Percentiles rank a stretch among this genome's conserved stretches.
Evolutionary conservation across 2,888 invertebrate genomes (phyloP).

Genomic region (Napeogenes inachia): DNA sequence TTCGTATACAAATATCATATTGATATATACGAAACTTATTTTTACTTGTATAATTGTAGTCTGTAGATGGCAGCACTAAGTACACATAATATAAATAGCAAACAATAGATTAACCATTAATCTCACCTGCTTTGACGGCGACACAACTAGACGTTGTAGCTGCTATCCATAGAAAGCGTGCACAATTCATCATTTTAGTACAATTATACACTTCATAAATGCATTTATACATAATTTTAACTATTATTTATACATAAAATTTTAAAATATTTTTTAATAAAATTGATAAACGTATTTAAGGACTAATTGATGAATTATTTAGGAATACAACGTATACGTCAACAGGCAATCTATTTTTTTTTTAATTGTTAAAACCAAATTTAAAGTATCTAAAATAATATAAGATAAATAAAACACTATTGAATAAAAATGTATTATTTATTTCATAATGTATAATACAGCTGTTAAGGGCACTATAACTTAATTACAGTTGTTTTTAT

Average conservation of each 20-base stretch:
- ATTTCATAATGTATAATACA: too few species aligned
- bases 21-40: background rate
- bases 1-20: background rate
- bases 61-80: slow-evolving; percentile 1
- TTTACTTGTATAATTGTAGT: background rate
- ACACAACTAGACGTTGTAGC: slow-evolving; percentile 65
- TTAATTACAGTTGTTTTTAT: too few species aligned
- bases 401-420: too few species aligned
- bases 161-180: slow-evolving; percentile 62
- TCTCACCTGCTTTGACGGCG: slow-evolving; percentile 73
- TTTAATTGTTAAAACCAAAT: too few species aligned
- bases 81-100: slow-evolving; percentile 10
- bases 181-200: slow-evolving; percentile 18
- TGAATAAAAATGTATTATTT: too few species aligned
- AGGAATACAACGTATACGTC: too few species aligned
- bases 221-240: background rate
- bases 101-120: slow-evolving; percentile 25
- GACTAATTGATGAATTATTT: too few species aligned
- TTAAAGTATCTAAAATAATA: too few species aligned
- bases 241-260: background rate
- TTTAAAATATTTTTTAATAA: too few species aligned
- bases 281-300: too few species aligned
- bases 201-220: background rate
- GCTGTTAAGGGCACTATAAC: too few species aligned
- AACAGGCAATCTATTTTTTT: too few species aligned